phyloP scores from a whole-genome alignment of 2,113 vertebrate species.

The Ceuthmochares aereus region DNA sequence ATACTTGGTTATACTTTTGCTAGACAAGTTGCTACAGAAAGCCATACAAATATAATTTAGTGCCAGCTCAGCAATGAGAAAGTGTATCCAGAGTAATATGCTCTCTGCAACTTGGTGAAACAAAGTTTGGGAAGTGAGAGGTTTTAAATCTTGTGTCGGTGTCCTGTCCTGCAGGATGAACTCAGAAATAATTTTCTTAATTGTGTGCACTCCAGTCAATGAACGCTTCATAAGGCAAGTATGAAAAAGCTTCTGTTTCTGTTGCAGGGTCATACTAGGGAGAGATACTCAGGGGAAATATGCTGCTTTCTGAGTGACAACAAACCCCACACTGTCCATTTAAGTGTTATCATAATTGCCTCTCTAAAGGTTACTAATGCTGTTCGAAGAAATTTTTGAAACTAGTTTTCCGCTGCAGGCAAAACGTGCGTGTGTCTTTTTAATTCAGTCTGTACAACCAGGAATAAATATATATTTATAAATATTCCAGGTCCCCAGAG shows the following conservation, averaged over 20 bases:
- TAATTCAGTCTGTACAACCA: conserved; percentile 30
- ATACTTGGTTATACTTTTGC: not conserved
- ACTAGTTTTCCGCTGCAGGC: conserved; percentile 68
- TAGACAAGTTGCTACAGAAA: not conserved
- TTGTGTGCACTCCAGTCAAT: not conserved
- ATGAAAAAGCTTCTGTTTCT: not conserved
- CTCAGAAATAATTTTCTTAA: not conserved
- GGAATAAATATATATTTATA: conserved; percentile 42
- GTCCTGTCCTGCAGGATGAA: not conserved
- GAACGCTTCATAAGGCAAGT: not conserved
- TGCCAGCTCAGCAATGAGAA: not conserved
- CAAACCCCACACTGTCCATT: conserved; percentile 55
- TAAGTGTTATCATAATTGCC: conserved; percentile 69
- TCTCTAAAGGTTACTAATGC: conserved; percentile 74
- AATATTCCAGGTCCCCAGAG: conserved; percentile 63
- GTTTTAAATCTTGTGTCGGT: not conserved
- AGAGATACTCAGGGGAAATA: conserved; percentile 10
- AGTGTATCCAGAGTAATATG: not conserved
- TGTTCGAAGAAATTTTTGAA: conserved; percentile 66
- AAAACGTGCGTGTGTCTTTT: not conserved
- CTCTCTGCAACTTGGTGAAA: not conserved
- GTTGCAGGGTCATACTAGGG: not conserved
- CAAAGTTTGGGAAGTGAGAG: not conserved
- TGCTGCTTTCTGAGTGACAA: conserved; percentile 58
- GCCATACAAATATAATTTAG: not conserved